Conservation (phyloP, 2,888 invertebrate species). For the Andrena bucephala region DNA sequence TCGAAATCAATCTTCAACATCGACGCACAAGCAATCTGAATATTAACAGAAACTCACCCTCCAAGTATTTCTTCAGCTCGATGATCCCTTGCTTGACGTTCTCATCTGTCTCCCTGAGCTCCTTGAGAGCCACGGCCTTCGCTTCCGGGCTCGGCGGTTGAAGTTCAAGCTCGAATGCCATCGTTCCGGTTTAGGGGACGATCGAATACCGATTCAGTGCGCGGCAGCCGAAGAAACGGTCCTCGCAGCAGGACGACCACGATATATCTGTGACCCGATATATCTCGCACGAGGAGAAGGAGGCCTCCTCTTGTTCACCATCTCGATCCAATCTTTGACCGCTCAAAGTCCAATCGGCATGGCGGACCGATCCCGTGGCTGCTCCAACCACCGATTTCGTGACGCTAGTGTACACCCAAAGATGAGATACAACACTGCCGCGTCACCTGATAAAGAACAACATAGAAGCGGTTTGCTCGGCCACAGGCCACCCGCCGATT, state of each 20-base stretch:
- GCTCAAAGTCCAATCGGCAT: conserved; percentile 81
- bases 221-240: conserved; percentile 54
- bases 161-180: conserved; percentile 74
- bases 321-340: conserved; percentile 82
- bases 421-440: conserved; percentile 23
- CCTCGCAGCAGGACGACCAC: conserved; percentile 75
- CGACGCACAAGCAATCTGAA: background rate
- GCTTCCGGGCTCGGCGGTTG: conserved; percentile 75
- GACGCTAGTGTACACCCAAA: conserved; percentile 2
- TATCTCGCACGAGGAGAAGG: conserved; percentile 65
- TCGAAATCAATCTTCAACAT: background rate
- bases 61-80: conserved; percentile 80
- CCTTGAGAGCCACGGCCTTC: conserved; percentile 80
- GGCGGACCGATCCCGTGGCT: conserved; percentile 30
- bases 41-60: conserved; percentile 77
- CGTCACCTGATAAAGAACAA: conserved; percentile 40
- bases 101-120: conserved; percentile 85
- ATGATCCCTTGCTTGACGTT: conserved; percentile 80
- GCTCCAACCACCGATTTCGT: conserved; percentile 17
- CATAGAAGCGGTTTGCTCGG: background rate
- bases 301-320: conserved; percentile 79
- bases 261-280: conserved; percentile 79
- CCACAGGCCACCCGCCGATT: background rate
- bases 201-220: conserved; percentile 12
- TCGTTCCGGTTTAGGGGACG: conserved; percentile 39